Evolutionary conservation across 1,140 invertebrate species (phyloP).

Genomic region (Diprion similis): DNA sequence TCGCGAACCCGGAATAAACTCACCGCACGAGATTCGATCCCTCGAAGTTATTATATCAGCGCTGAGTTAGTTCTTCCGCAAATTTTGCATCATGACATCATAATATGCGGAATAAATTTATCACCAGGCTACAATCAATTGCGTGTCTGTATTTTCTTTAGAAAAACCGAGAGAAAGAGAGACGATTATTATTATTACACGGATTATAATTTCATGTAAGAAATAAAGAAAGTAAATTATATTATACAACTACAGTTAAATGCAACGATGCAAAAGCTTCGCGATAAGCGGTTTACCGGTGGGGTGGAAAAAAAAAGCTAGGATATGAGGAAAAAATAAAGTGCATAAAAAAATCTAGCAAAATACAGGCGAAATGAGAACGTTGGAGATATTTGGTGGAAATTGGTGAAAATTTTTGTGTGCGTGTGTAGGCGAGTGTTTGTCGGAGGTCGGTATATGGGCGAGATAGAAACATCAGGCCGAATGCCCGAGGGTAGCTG

Average conservation of each 20-base stretch:
- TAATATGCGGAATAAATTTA: not conserved
- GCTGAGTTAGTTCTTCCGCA: not conserved
- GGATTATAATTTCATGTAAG: too few relatives aligned
- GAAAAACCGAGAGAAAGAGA: too few relatives aligned
- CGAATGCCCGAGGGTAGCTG: constrained; percentile 6
- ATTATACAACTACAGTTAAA: too few relatives aligned
- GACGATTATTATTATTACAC: too few relatives aligned
- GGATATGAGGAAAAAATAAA: not conserved
- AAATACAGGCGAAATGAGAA: not conserved
- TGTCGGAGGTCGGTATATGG: too few relatives aligned
- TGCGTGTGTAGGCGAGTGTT: too few relatives aligned
- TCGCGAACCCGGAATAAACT: not conserved
- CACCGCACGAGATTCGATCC: not conserved
- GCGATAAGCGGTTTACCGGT: not conserved
- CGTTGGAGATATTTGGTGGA: not conserved
- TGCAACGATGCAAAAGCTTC: not conserved
- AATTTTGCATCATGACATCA: not conserved
- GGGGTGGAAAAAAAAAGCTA: not conserved
- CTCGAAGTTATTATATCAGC: not conserved
- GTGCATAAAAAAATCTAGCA: not conserved
- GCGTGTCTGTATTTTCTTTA: too few relatives aligned
- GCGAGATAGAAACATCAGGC: not conserved
- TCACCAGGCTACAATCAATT: too few relatives aligned
- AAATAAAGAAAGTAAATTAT: too few relatives aligned
- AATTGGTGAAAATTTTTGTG: not conserved